Evolutionary conservation across 2,888 invertebrate genomes (phyloP).

Genomic region (Agriopis leucophaearia): DNA sequence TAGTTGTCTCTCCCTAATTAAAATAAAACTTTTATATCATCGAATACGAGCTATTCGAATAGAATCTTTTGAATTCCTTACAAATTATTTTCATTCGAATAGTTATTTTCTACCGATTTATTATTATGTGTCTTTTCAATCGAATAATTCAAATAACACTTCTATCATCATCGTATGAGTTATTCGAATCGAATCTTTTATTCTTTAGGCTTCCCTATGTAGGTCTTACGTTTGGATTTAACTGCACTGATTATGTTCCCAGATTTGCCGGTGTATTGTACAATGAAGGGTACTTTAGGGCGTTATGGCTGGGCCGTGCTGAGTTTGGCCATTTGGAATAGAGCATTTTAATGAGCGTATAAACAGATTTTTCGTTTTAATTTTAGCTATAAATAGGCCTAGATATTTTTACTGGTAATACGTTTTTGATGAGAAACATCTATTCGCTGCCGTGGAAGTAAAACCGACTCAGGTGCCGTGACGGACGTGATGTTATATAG

Average conservation of each 20-base stretch:
- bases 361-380: slow-evolving; percentile 21
- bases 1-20: too few relatives aligned
- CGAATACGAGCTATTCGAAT: too few relatives aligned
- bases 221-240: slow-evolving; percentile 29
- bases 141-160: neutral
- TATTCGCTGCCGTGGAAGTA: too few relatives aligned
- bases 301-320: slow-evolving; percentile 19
- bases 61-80: too few relatives aligned
- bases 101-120: too few relatives aligned
- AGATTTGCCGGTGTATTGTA: slow-evolving; percentile 24
- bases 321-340: slow-evolving; percentile 16
- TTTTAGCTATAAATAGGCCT: neutral
- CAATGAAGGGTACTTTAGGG: slow-evolving; percentile 20
- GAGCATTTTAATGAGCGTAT: slow-evolving; percentile 12
- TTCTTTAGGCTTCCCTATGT: slow-evolving; percentile 16
- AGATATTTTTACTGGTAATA: neutral
- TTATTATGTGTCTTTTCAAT: too few relatives aligned
- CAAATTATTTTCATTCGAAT: too few relatives aligned
- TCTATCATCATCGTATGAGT: neutral
- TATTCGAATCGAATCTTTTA: neutral
- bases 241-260: slow-evolving; percentile 31
- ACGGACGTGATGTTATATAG: too few relatives aligned
- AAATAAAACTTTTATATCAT: too few relatives aligned
- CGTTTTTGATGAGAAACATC: too few relatives aligned
- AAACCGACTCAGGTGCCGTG: too few relatives aligned